Evolutionary conservation across 2,888 invertebrate species (phyloP).

Genomic region (Chouioia cunea): DNA sequence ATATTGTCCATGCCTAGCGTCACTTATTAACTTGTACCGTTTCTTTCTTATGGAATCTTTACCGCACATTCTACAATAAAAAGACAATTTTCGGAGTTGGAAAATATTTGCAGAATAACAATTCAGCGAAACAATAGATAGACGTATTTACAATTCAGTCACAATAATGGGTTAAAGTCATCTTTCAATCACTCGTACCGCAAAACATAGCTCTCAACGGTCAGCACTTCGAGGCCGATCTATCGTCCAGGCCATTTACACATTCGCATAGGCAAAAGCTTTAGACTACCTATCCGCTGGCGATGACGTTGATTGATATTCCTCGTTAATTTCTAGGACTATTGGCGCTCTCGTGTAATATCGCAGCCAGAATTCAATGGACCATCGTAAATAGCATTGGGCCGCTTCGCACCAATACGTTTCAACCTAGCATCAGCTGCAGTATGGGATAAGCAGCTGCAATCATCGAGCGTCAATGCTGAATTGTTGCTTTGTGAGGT

Average conservation of each 20-base stretch:
- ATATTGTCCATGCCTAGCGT: too few relatives aligned
- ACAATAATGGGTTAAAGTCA: not conserved
- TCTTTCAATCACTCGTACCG: slow-evolving; percentile 6
- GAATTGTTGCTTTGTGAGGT: too few relatives aligned
- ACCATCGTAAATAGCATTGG: slow-evolving; percentile 44
- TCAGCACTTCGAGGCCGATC: not conserved
- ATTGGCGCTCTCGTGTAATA: slow-evolving; percentile 29
- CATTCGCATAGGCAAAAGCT: slow-evolving; percentile 42
- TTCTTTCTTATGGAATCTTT: too few relatives aligned
- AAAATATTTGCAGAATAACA: too few relatives aligned
- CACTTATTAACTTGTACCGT: too few relatives aligned
- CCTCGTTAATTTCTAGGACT: slow-evolving; percentile 49
- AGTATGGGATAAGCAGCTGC: slow-evolving; percentile 12
- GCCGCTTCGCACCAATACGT: slow-evolving; percentile 1
- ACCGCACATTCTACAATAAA: too few relatives aligned
- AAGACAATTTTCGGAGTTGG: too few relatives aligned
- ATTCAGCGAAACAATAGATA: too few relatives aligned
- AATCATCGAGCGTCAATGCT: too few relatives aligned
- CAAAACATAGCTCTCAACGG: not conserved
- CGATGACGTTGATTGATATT: slow-evolving; percentile 59
- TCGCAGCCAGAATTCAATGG: not conserved
- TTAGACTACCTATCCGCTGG: slow-evolving; percentile 49
- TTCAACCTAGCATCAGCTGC: not conserved
- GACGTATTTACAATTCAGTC: too few relatives aligned
- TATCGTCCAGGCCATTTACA: not conserved